Base-by-base conservation (phyloP, 2,113 vertebrate species). In the Pseudopodoces humilis region DNA sequence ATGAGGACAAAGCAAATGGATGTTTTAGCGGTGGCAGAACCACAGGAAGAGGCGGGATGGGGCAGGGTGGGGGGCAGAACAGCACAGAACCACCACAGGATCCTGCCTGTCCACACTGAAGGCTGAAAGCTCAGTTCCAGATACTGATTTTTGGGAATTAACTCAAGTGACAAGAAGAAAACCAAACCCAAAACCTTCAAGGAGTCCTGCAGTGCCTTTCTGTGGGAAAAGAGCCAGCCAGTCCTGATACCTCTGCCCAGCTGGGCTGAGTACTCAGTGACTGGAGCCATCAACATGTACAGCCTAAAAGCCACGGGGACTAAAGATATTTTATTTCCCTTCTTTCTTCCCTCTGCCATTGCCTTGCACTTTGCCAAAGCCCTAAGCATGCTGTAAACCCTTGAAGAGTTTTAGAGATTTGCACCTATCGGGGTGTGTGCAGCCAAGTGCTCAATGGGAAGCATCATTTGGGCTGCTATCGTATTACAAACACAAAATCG, bases 11-110 rank as follows among this genome's bases (percentile, higher is more conserved):
- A 94, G 60, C 79, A 79, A 64, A 79, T 35, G 69, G 58, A 71
- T 0, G 0, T 82, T 71, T 78, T 11, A 39, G 58, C 0, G 0
- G 50, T 8, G 64, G 49, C n/a, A 87, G 50, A 91, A 74, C 37
- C 24, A 47, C 1, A 1, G 25, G 18, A 64, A 13, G 35, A 75
- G 64, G 74, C 23, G 83, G 47, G 55, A 92, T 4, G 4, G 62
- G 55, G 37, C 21, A 85, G 46, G 23, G 18, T 3, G 19, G 59
- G 11, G 27, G 52, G 35, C 24, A 82, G 27, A 67, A 46, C 47
- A 63, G 46, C 1, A 7, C 46, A 81, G 44, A 91, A 74, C 30
- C 47, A 46, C 39, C 1, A 3, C 8, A 41, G 78, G 17, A 30
- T 30, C 53, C 70, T 88, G 70, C 20, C 50, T 85, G 24, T 28